Base-by-base conservation (phyloP, 2,113 vertebrate genomes). In the Zeus faber region DNA sequence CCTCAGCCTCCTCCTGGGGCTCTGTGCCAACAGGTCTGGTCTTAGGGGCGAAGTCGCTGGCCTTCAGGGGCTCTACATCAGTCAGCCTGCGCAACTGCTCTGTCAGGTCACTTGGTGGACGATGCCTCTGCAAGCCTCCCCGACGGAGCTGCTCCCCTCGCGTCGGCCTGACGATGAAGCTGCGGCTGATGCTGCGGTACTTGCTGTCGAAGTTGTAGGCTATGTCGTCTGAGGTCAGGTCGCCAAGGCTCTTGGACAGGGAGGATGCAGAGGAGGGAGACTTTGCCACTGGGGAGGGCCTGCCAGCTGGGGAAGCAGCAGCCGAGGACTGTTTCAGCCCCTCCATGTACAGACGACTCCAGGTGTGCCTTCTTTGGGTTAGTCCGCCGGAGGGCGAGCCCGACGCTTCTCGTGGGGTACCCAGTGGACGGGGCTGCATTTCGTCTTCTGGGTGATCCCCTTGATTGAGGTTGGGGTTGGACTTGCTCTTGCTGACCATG, bases 161-260 rank as follows among this genome's bases (percentile, higher is more conserved):
- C 2, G 68, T 77, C 0, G 92, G 84, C 8, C 89, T 81, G 0
- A 90, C 77, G 35, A 93, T 81, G 11, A 93, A 94, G 70, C 91
- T 93, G 50, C 84, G 80, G 71, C 91, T 91, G 80, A 95, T 96
- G 83, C 92, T 93, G 64, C 89, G 91, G 76, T 93, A 91, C 67
- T 93, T 94, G 81, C 93, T 90, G 41, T 93, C 90, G 0, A 90
- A 92, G 54, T 89, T 85, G 65, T 93, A 90, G 11, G 79, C 77
- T 0, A 97, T 96, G 63, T 98, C 95, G 0, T 97, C 97, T 0
- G 95, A 97, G 0, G 94, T 99, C 31, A 97, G 88, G 70, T 98
- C 94, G 0, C 95, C 95, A 1, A 96, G 89, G 71, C 94, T 98
- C 72, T 98, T 98, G 70, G 95, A 98, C 80, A 96, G 94, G 31